Base-by-base conservation (phyloP, 1,140 invertebrate genomes). In the Caenorhabditis tropicalis region DNA sequence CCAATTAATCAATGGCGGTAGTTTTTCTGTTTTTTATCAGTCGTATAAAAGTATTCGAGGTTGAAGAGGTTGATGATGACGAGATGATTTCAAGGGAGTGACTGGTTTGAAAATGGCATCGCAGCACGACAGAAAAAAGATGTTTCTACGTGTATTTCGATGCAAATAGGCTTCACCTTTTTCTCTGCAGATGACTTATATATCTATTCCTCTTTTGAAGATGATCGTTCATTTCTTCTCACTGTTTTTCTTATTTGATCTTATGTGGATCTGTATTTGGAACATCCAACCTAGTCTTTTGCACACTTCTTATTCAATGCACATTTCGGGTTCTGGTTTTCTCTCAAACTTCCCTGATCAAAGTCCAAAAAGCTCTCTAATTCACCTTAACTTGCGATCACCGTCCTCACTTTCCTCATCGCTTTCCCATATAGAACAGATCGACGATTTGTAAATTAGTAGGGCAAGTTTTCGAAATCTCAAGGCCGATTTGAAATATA, bases 1-100 rank as follows among this genome's bases (percentile, higher is more conserved):
- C 65, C 36, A 74, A 74, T 74, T 74, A 74, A 74, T 74, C 65
- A 74, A 43, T 74, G 65, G 65, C 65, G 19, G 65, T 43, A 74
- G 36, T 74, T 74, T 65, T 39, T 74, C 65, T 74, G 65, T 74
- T 74, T 74, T 74, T 74, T 74, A 74, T 74, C 65, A 74, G 65
- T 74, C 65, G 29, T 74, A 43, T 74, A 74, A 74, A 31, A 74
- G 65, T 74, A 46, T 74, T 74, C 65, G 65, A 74, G 36, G 65
- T 74, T 74, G 65, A 74, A 43, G 65, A 74, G 65, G 65, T 74
- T 21, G 36, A 74, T 46, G 65, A 43, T 31, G 65, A 74, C n/a
- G 65, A 65, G 29, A 65, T n/a, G 58, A 65, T 65, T 65, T 65
- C 58, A n/a, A 21, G 58, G 12, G 65, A 74, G 65, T 74, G 65